Conservation (phyloP, 2,888 invertebrate genomes). For the Melolontha melolontha region DNA sequence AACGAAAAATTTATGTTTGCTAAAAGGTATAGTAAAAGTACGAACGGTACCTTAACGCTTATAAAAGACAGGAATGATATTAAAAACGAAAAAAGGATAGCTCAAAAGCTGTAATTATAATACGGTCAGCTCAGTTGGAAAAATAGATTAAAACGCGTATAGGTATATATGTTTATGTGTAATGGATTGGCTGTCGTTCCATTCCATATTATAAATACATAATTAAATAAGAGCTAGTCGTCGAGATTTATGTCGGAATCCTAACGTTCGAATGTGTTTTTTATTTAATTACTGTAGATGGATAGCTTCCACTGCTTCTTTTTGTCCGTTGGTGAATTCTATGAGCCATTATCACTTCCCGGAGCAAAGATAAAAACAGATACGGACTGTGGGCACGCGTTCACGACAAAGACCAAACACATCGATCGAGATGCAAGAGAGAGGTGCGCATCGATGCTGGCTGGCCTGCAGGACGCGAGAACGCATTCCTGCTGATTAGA, state of each 20-base stretch:
- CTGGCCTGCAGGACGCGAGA: conserved; percentile 48
- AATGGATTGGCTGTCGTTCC: conserved; percentile 30
- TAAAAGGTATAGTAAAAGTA: conserved; percentile 3
- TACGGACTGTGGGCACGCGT: conserved; percentile 51
- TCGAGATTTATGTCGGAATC: conserved; percentile 43
- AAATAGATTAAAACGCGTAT: conserved; percentile 34
- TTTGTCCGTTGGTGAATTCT: conserved; percentile 47
- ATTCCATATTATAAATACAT: conserved; percentile 36
- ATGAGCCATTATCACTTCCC: conserved; percentile 52
- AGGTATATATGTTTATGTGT: conserved; percentile 25
- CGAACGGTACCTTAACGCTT: conserved; percentile 14
- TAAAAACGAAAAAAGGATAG: conserved; percentile 18
- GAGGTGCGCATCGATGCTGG: conserved; percentile 23
- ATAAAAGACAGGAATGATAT: conserved; percentile 1
- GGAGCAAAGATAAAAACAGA: conserved; percentile 48
- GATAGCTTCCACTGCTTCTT: conserved; percentile 45
- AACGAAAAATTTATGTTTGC: too few relatives aligned
- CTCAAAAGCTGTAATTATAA: conserved; percentile 21
- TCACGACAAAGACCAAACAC: conserved; percentile 53
- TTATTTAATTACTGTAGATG: conserved; percentile 48
- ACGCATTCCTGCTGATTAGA: conserved; percentile 56
- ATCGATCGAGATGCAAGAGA: conserved; percentile 21
- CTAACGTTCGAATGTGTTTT: conserved; percentile 47
- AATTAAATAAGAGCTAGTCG: conserved; percentile 41
- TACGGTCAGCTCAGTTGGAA: conserved; percentile 30